Evolutionary conservation across 2,888 invertebrate genomes (phyloP).

Genomic region (Proisotoma minuta): DNA sequence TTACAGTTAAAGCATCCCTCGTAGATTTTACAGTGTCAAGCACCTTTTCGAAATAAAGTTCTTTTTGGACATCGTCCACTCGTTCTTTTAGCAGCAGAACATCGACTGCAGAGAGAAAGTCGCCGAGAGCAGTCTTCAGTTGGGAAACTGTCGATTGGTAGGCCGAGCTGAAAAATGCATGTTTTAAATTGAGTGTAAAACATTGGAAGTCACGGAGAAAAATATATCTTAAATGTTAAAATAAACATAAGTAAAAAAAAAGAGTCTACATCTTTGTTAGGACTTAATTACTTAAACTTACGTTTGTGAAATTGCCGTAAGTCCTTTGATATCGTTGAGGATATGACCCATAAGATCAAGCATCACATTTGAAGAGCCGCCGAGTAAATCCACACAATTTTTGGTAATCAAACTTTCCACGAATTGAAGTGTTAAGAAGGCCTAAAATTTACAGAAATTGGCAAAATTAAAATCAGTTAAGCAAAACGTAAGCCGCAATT

Average conservation of each 20-base stretch:
- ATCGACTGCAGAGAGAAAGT: conserved; percentile 47
- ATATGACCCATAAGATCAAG: conserved; percentile 46
- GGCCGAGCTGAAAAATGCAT: conserved; percentile 39
- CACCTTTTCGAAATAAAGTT: conserved; percentile 45
- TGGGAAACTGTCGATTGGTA: conserved; percentile 46
- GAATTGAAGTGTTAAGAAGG: conserved; percentile 44
- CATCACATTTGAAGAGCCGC: conserved; percentile 47
- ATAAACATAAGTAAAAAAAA: not conserved
- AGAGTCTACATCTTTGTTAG: too few relatives aligned
- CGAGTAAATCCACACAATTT: conserved; percentile 46
- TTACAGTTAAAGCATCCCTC: conserved; percentile 45
- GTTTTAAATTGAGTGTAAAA: too few relatives aligned
- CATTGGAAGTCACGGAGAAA: not conserved
- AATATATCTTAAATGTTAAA: not conserved
- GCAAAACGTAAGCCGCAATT: too few relatives aligned
- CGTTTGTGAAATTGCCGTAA: not conserved
- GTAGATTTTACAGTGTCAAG: conserved; percentile 42
- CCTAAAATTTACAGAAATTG: too few relatives aligned
- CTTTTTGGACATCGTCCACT: conserved; percentile 39
- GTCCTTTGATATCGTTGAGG: conserved; percentile 36
- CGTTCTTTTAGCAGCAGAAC: conserved; percentile 43
- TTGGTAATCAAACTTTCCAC: conserved; percentile 47
- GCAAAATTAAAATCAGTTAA: conserved; percentile 11
- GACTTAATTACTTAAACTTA: not conserved
- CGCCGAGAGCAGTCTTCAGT: conserved; percentile 45